A percentile compares a stretch with the other conserved stretches of the same genome.
Evolutionary conservation across 2,797 vertebrate species (phyloP).

Genomic region (Syngnathus acus): DNA sequence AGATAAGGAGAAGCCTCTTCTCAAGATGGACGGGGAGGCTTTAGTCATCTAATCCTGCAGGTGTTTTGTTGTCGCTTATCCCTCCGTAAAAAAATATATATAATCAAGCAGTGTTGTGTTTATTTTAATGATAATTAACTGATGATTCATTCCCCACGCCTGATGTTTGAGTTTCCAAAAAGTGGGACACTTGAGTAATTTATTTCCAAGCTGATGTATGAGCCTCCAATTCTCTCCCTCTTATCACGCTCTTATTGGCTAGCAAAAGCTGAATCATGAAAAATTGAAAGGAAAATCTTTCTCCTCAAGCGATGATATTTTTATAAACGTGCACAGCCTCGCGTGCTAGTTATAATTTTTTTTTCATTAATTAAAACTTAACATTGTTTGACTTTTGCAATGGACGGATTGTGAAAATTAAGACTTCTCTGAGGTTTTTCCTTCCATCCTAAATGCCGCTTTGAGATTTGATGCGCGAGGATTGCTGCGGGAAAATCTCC

Average conservation of each 20-base stretch:
- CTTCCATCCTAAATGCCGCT: constrained; percentile 13
- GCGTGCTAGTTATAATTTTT: constrained; percentile 1
- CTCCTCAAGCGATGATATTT: constrained; percentile 64
- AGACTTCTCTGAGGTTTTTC: not conserved
- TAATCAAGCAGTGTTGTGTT: constrained; percentile 11
- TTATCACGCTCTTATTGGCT: constrained; percentile 50
- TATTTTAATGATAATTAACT: constrained; percentile 36
- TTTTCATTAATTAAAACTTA: constrained; percentile 19
- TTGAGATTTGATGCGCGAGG: constrained; percentile 28
- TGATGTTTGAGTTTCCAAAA: constrained; percentile 15
- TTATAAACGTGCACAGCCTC: constrained; percentile 58
- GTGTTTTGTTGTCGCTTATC: constrained; percentile 8
- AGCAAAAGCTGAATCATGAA: constrained; percentile 62
- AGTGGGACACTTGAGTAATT: constrained; percentile 40
- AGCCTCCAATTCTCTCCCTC: constrained; percentile 33
- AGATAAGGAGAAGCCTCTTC: constrained; percentile 29
- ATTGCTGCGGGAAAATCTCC: constrained; percentile 36
- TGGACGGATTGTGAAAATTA: constrained; percentile 1
- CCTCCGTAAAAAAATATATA: constrained; percentile 5
- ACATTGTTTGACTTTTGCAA: constrained; percentile 29
- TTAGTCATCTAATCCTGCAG: constrained; percentile 17
- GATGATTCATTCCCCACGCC: constrained; percentile 29
- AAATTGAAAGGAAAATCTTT: constrained; percentile 62
- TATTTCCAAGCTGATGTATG: constrained; percentile 34
- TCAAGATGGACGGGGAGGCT: constrained; percentile 16